Conservation (phyloP, 2,113 vertebrate species). For the Proterorhinus semilunaris region DNA sequence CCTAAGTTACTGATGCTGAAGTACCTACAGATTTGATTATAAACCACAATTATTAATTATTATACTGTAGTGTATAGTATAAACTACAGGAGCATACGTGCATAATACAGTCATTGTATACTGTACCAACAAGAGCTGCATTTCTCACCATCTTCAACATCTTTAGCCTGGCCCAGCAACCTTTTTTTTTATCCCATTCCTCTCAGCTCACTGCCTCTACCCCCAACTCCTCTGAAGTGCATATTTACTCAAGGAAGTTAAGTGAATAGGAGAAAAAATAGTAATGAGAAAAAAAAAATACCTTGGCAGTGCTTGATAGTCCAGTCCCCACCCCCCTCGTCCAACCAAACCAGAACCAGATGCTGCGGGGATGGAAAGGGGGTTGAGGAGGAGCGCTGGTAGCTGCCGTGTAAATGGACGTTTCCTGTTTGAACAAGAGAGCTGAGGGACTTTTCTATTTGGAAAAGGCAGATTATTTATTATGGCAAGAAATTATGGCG, state of each 20-base stretch:
- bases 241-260: slow-evolving; percentile 70
- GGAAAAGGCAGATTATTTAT: slow-evolving; percentile 24
- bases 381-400: slow-evolving; percentile 51
- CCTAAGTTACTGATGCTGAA: too few relatives aligned
- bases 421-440: slow-evolving; percentile 58
- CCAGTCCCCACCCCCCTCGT: slow-evolving; percentile 28
- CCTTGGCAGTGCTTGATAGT: slow-evolving; percentile 55
- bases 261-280: slow-evolving; percentile 26
- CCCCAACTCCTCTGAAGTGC: slow-evolving; percentile 23
- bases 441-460: slow-evolving; percentile 29
- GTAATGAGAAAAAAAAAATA: slow-evolving; percentile 60
- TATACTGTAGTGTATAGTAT: too few relatives aligned
- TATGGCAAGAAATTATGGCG: slow-evolving; percentile 14
- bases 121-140: too few relatives aligned
- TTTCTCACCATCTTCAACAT: too few relatives aligned
- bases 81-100: too few relatives aligned
- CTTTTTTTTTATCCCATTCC: slow-evolving; percentile 11
- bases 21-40: too few relatives aligned
- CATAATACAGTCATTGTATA: too few relatives aligned
- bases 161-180: neutral
- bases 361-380: slow-evolving; percentile 43
- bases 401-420: slow-evolving; percentile 49
- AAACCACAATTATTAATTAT: too few relatives aligned
- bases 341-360: slow-evolving; percentile 66
- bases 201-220: slow-evolving; percentile 27